These are phyloP conservation scores for Oceanodroma leucorhoa DNA, from an alignment of 2,797 vertebrate species.

Conservation along the genomic window DNA sequence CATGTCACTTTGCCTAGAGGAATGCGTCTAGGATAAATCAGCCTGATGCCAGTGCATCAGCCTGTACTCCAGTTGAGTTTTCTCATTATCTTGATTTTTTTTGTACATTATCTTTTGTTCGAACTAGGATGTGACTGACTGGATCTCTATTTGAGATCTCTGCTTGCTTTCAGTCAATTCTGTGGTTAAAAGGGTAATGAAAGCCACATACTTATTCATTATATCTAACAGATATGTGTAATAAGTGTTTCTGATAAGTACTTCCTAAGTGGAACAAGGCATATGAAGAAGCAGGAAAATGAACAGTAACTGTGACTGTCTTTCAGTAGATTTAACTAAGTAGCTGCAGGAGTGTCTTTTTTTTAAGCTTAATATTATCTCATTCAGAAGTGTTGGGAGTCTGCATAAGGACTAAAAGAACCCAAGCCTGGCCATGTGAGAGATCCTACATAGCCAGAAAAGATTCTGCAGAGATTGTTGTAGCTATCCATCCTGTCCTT, in stretches of 20 bases:
- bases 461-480: background rate
- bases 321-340: background rate
- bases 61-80: background rate
- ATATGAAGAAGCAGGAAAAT: background rate
- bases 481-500: background rate
- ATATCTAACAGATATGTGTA: conserved; percentile 8
- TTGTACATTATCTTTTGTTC: conserved; percentile 7
- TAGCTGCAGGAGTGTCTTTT: background rate
- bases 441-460: background rate
- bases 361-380: background rate
- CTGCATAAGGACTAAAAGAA: background rate
- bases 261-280: background rate
- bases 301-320: background rate
- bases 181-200: conserved; percentile 17
- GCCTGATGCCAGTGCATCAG: background rate
- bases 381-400: background rate
- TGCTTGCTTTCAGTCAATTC: conserved; percentile 3
- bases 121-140: conserved; percentile 2
- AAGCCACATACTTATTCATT: background rate
- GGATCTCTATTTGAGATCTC: conserved; percentile 8
- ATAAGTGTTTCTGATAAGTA: conserved; percentile 15
- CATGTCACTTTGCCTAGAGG: background rate
- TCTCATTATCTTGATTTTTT: conserved; percentile 31
- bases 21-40: background rate
- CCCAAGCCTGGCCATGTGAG: background rate